Base-by-base conservation (phyloP, 2,113 vertebrate species). In the Pteropus alecto region DNA sequence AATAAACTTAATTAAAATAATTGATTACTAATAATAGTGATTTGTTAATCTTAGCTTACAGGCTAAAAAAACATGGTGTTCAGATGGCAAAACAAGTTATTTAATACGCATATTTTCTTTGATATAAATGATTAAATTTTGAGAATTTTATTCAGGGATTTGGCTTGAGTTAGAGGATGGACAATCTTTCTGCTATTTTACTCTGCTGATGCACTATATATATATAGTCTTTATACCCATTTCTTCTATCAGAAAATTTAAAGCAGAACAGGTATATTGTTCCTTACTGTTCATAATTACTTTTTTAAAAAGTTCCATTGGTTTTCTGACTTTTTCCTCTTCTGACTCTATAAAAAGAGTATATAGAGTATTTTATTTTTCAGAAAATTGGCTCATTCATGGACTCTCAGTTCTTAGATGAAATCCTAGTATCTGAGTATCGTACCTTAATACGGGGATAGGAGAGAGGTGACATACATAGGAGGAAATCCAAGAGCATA, bases 111-210 rank as follows among this genome's bases (percentile, higher is more conserved):
- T 41, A 33, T 18, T 83, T 22, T 48, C 71, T 92, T 89, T 76
- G 51, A 77, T 65, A 83, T 90, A 83, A 94, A 41, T 93, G 73
- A 38, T 41, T 93, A 89, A 86, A 73, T 94, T 88, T 89, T 94
- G 84, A 96, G 89, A 76, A 70, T 81, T 87, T 74, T 18, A 92
- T 93, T 95, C 35, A 79, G 6, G 43, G 12, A 38, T 85, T 89
- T 85, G 54, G 9, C 38, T 95, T 87, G 54, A 73, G 28, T 33
- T 58, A 51, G 68, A 83, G 28, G 46, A 56, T 92, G 3, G 51
- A 67, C 94, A 38, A 78, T 16, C 22, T 94, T 86, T 94, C 35
- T 92, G 4, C 92, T 87, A 82, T 90, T 93, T 93, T 74, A 18
- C 41, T 88, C 22, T 82, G 21, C 65, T 96, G 76, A 70, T 46